Conservation (phyloP, 2,113 vertebrate genomes). For the Papio anubis region DNA sequence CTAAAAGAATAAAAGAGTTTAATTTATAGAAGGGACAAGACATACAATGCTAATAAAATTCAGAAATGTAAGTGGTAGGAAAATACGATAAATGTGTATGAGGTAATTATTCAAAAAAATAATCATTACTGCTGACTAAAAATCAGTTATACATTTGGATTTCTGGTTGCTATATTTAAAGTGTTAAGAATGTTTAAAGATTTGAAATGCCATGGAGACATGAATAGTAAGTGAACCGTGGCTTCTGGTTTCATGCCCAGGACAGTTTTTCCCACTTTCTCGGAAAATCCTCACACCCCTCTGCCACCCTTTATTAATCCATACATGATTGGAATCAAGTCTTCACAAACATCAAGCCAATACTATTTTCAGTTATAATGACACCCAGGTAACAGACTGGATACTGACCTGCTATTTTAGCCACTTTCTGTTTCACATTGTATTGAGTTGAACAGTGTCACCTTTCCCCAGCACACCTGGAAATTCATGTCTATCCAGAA, state of each 20-base stretch:
- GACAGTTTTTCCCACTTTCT: conserved; percentile 11
- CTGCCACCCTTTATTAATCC: conserved; percentile 28
- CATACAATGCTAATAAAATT: neutral
- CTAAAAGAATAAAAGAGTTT: neutral
- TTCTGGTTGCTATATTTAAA: neutral
- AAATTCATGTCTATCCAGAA: neutral
- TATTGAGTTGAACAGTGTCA: neutral
- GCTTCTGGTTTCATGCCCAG: conserved; percentile 62
- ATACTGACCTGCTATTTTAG: neutral
- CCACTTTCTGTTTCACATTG: neutral
- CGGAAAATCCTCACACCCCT: conserved; percentile 51
- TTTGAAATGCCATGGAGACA: conserved; percentile 58
- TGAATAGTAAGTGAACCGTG: conserved; percentile 59
- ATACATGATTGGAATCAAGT: neutral
- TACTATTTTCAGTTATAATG: neutral
- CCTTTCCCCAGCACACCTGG: neutral
- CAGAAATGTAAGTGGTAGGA: neutral
- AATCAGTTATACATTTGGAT: neutral
- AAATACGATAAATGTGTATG: neutral
- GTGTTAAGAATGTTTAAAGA: neutral
- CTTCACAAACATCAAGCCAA: neutral
- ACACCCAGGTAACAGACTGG: neutral
- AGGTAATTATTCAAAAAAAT: neutral
- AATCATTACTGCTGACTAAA: neutral
- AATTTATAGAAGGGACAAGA: neutral